Evolutionary conservation across 2,888 invertebrate species (phyloP).

Genomic region (Drosophila silvestris): DNA sequence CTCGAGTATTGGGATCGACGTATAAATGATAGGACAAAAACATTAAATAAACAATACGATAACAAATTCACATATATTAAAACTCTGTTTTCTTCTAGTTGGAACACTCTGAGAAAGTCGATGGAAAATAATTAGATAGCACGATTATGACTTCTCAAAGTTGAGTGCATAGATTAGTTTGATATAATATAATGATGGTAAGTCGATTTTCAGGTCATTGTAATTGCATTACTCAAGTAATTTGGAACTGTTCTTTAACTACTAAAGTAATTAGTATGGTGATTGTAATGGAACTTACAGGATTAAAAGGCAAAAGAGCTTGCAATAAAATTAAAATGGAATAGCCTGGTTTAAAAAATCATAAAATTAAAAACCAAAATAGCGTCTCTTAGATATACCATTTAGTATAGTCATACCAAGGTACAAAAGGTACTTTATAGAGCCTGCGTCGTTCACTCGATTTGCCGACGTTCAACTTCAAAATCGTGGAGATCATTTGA

Average conservation of each 20-base stretch:
- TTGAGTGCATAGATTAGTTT: background rate
- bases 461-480: conserved; percentile 54
- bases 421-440: conserved; percentile 53
- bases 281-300: conserved; percentile 6
- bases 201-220: conserved; percentile 32
- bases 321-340: conserved; percentile 9
- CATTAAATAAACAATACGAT: conserved; percentile 34
- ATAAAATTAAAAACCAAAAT: conserved; percentile 24
- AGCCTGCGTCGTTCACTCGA: conserved; percentile 46
- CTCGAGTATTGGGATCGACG: conserved; percentile 40
- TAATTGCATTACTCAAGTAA: conserved; percentile 25
- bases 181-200: conserved; percentile 4
- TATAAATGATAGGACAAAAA: conserved; percentile 13
- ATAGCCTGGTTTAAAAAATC: conserved; percentile 16
- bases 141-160: background rate
- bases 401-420: conserved; percentile 33
- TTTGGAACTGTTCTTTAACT: conserved; percentile 28
- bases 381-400: conserved; percentile 53
- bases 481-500: conserved; percentile 66
- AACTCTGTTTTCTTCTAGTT: background rate
- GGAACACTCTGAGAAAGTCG: background rate
- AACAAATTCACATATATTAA: conserved; percentile 15
- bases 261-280: conserved; percentile 7
- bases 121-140: conserved; percentile 7
- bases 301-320: conserved; percentile 3